Evolutionary conservation across 2,888 invertebrate species (phyloP).

Genomic region (Netelia inedita): DNA sequence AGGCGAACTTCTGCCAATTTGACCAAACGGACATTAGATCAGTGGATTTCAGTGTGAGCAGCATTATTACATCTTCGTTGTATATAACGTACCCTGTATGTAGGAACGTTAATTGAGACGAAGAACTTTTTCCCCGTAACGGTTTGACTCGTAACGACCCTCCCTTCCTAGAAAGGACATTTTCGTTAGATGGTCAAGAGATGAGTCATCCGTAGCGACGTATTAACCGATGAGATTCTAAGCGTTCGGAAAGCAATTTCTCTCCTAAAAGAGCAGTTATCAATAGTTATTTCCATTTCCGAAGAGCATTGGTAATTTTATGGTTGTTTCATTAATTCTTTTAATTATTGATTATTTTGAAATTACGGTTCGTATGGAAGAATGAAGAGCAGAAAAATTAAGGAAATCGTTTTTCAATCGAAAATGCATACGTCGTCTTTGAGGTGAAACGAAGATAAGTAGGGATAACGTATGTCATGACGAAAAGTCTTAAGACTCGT

Average conservation of each 20-base stretch:
- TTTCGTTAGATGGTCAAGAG: slow-evolving; percentile 5
- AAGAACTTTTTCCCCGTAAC: slow-evolving; percentile 45
- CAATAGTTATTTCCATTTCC: background rate
- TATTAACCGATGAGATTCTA: slow-evolving; percentile 29
- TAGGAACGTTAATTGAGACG: slow-evolving; percentile 54
- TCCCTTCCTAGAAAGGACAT: background rate
- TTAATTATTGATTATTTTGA: background rate
- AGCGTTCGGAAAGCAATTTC: background rate
- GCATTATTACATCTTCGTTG: slow-evolving; percentile 36
- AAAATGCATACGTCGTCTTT: background rate
- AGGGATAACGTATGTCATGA: slow-evolving; percentile 21
- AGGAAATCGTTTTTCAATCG: background rate
- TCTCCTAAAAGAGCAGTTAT: background rate
- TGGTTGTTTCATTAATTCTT: background rate
- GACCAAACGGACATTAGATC: slow-evolving; percentile 44
- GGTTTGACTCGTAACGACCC: slow-evolving; percentile 17
- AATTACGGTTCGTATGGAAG: background rate
- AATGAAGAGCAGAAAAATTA: background rate
- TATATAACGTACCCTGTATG: slow-evolving; percentile 12
- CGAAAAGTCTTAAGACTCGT: slow-evolving; percentile 57
- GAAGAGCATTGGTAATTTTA: background rate
- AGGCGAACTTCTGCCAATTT: slow-evolving; percentile 46
- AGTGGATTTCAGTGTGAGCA: slow-evolving; percentile 14
- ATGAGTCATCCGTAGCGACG: slow-evolving; percentile 38
- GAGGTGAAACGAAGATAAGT: background rate